Percentiles rank a stretch among this genome's conserved stretches.
Evolutionary conservation across 1,140 invertebrate species (phyloP).

Genomic region (Drosophila ogumai): DNA sequence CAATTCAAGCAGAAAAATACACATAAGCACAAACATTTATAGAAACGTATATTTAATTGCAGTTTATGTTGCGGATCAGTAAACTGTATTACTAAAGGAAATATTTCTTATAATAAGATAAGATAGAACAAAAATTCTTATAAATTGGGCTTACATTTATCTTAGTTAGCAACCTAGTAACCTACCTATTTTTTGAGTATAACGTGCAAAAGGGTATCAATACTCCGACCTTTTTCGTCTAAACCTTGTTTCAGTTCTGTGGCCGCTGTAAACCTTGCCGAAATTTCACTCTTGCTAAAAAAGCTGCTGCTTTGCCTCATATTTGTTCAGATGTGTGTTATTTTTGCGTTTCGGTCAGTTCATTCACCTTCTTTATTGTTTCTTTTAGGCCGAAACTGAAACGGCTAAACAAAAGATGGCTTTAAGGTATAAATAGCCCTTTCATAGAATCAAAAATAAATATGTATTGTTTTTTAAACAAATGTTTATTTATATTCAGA

Average conservation of each 20-base stretch:
- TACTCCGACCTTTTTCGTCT: not conserved
- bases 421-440: conserved; percentile 1
- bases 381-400: conserved; percentile 36
- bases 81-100: not conserved
- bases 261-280: conserved; percentile 15
- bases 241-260: conserved; percentile 19
- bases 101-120: not conserved
- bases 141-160: not conserved
- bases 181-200: not conserved
- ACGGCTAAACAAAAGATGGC: conserved; percentile 9
- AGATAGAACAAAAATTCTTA: not conserved
- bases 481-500: conserved; percentile 15
- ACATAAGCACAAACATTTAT: not conserved
- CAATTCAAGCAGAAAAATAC: conserved; percentile 22
- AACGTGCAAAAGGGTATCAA: not conserved
- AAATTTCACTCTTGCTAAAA: conserved; percentile 20
- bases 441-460: not conserved
- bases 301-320: conserved; percentile 17
- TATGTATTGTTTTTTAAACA: not conserved
- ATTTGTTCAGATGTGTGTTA: conserved; percentile 8
- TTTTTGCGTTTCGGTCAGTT: conserved; percentile 44
- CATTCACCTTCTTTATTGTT: conserved; percentile 56
- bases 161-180: not conserved
- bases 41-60: not conserved
- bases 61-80: not conserved